Evolutionary conservation across 92 coral and sea anemone genomes (phyloP), one percentile per base, ranked within the genome.

Genomic region (Scolanthus callimorphus): DNA sequence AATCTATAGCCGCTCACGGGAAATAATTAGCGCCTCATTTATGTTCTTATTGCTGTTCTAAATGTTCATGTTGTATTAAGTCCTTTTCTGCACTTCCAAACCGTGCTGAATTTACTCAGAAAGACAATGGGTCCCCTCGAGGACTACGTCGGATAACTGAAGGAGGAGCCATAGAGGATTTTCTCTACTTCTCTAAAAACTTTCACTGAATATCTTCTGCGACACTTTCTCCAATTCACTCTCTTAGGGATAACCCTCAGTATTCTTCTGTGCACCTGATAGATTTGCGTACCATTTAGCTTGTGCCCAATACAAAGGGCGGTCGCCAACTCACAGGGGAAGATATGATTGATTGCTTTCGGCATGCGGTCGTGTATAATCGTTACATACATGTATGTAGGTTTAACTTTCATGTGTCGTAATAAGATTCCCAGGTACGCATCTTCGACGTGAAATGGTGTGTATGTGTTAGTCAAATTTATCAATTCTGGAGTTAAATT

Each of bases 361-460:
- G 29, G 9, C 55, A 61, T 67, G 41, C 60, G 49, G 15, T 34
- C 41, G 41, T 15, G 8, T 15, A 34, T 6, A 6, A 34, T 34
- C 15, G 15, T 15, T 34, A 69, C 75, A 15, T 49, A 43, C 31
- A 81, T 67, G 29, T 29, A 61, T 20, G 54, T 37, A 13, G 82
- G 72, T 2, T 20, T n/a, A 22, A 67, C 49, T 2, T 60, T 61
- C 39, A 67, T 38, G n/a, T 74, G 70, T 2, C 75, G 48, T 20
- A 80, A 37, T 27, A 81, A 26, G 21, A 80, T 65, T 11, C 87
- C 82, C 37, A 80, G 45, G 47, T 80, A 80, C 0, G 86, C 73
- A 61, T 81, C 87, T 28, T 81, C 87, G 2, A 74, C 65, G 23
- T 68, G 82, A 21, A 72, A 67, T n/a, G 87, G 82, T 0, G 29